A percentile compares a stretch with the other conserved stretches of the same genome.
phyloP scores from a whole-genome alignment of 1,140 invertebrate species.

The Centruroides sculpturatus region DNA sequence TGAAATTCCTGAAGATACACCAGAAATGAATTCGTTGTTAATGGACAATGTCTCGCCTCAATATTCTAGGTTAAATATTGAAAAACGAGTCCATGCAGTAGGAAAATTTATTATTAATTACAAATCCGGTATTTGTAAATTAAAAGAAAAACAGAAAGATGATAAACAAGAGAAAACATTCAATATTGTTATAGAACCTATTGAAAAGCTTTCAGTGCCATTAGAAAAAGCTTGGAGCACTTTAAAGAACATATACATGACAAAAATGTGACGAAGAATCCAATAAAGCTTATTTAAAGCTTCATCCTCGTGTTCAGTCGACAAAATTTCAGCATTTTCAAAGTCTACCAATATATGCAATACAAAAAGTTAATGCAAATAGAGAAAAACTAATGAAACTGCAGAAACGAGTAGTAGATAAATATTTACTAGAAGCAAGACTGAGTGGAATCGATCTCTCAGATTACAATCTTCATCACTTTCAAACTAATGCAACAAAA shows the following conservation, averaged over 20 bases:
- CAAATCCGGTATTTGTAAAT: constrained; percentile 52
- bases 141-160: constrained; percentile 40
- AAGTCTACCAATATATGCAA: constrained; percentile 27
- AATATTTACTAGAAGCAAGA: too few species aligned
- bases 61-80: constrained; percentile 61
- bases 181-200: constrained; percentile 52
- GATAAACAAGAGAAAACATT: constrained; percentile 42
- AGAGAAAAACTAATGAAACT: too few species aligned
- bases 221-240: constrained; percentile 73
- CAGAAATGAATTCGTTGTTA: constrained; percentile 55
- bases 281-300: constrained; percentile 52
- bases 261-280: constrained; percentile 66
- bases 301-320: constrained; percentile 26
- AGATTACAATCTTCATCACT: too few species aligned
- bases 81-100: constrained; percentile 64
- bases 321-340: constrained; percentile 26
- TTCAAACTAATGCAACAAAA: too few species aligned
- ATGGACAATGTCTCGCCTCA: constrained; percentile 48
- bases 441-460: too few species aligned
- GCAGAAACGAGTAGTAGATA: too few species aligned
- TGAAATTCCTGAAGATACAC: constrained; percentile 69
- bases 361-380: too few species aligned
- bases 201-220: constrained; percentile 54
- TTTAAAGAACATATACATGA: constrained; percentile 62
- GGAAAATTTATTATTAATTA: constrained; percentile 66